Base-by-base conservation (phyloP, 2,888 invertebrate species). In the Conops quadrifasciatus region DNA sequence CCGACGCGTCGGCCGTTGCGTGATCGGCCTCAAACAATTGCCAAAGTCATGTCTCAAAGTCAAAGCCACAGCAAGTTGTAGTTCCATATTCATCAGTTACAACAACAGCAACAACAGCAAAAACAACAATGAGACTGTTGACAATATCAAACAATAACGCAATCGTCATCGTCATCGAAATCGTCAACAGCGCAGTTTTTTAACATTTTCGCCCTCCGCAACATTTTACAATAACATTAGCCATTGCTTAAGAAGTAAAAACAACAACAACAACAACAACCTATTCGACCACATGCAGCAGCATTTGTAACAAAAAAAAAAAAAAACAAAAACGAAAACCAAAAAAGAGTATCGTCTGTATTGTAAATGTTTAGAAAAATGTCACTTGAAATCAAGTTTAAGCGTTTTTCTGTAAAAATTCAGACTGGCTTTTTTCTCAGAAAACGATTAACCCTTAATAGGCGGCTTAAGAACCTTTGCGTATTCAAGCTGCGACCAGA, bases 1-100 rank as follows among this genome's bases (percentile, higher is more conserved):
- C n/a, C 36, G 36, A 24, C 30, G 56, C 56, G 58, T 24, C n/a
- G 43, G 49, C 4, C 16, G 67, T 26, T 51, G 51, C 63, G 51
- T 16, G 16, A 30, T 56, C 70, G 45, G 65, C 60, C 36, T 58
- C 60, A 45, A 24, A 58, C 49, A 59, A 59, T 49, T 59, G 75
- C 76, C 76, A 76, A 76, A 78, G 77, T 77, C 76, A 76, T 77
- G 77, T 75, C 80, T 80, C 76, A 81, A 80, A 80, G 79, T 78
- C 83, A 83, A 81, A 79, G 81, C 62, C 66, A 43, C 36, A 36
- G 5, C 4, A 36, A 4, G 9, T 77, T 82, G 81, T 81, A 83
- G 82, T 81, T 81, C 82, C 82, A 83, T 82, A 83, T 82, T 82
- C 80, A 82, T 82, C 83, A 80, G 79, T 78, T 56, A 71, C 75